These are phyloP conservation scores for Diachrysia chrysitis DNA, from an alignment of 2,888 invertebrate species.

Conservation along the genomic window DNA sequence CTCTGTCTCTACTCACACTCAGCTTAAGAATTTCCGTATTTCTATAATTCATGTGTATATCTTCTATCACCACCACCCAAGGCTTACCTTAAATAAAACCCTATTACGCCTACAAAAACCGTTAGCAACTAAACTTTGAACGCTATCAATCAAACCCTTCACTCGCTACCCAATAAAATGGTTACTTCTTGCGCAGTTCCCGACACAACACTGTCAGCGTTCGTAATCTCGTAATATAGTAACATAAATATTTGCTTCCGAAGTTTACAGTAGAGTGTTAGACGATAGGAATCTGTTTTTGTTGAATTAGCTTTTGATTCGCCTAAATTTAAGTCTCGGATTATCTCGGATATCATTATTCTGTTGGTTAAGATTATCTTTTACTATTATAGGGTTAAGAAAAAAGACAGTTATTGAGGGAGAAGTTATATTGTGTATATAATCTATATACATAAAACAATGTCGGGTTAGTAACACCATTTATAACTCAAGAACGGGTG, in stretches of 20 bases:
- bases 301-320: slow-evolving; percentile 9
- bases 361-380: background rate
- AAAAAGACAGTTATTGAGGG: background rate
- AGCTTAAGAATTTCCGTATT: no score
- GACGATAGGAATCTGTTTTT: slow-evolving; percentile 22
- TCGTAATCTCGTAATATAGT: slow-evolving; percentile 42
- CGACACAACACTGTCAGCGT: slow-evolving; percentile 22
- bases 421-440: background rate
- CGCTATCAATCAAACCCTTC: slow-evolving; percentile 1
- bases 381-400: background rate
- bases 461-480: no score
- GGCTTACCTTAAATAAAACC: slow-evolving; percentile 2
- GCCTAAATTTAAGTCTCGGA: background rate
- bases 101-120: background rate
- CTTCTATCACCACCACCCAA: background rate
- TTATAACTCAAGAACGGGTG: no score
- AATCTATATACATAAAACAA: no score
- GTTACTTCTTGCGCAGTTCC: slow-evolving; percentile 11
- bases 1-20: no score
- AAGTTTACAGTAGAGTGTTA: slow-evolving; percentile 34
- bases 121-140: background rate
- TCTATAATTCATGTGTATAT: background rate
- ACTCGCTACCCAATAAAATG: slow-evolving; percentile 20
- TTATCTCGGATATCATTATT: background rate
- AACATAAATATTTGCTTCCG: slow-evolving; percentile 49